Evolutionary conservation across 2,113 vertebrate species (phyloP).

Genomic region (Hyperoodon ampullatus): DNA sequence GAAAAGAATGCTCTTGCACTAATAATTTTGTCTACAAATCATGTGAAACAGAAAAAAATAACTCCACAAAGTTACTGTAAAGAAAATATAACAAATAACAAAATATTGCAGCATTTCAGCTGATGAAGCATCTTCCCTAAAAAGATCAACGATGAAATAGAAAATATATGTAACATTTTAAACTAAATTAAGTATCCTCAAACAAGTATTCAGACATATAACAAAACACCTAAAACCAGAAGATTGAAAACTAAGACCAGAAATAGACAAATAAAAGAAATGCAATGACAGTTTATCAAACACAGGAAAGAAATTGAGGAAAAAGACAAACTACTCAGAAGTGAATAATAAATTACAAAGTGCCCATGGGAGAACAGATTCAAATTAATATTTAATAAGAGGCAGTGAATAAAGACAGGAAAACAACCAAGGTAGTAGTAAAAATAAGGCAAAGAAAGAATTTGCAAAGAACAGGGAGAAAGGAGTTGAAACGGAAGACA

Average conservation of each 20-base stretch:
- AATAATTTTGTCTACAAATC: background rate
- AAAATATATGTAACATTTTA: background rate
- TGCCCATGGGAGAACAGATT: background rate
- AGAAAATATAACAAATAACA: background rate
- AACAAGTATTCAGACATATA: background rate
- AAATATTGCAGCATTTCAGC: background rate
- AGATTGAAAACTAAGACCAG: background rate
- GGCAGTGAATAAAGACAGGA: background rate
- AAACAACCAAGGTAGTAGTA: background rate
- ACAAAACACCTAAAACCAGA: background rate
- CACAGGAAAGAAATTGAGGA: background rate
- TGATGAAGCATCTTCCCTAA: background rate
- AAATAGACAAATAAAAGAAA: slow-evolving; percentile 15
- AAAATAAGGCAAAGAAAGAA: background rate
- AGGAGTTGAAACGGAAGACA: background rate
- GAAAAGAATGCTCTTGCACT: background rate
- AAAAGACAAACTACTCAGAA: background rate
- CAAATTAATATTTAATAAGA: background rate
- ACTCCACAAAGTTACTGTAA: background rate
- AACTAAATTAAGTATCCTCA: background rate
- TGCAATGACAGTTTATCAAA: background rate
- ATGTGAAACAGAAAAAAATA: background rate
- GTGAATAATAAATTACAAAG: slow-evolving; percentile 1
- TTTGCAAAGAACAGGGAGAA: background rate
- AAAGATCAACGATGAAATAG: background rate